Evolutionary conservation across 2,113 vertebrate species (phyloP).

Genomic region (Tachuris rubrigastra): DNA sequence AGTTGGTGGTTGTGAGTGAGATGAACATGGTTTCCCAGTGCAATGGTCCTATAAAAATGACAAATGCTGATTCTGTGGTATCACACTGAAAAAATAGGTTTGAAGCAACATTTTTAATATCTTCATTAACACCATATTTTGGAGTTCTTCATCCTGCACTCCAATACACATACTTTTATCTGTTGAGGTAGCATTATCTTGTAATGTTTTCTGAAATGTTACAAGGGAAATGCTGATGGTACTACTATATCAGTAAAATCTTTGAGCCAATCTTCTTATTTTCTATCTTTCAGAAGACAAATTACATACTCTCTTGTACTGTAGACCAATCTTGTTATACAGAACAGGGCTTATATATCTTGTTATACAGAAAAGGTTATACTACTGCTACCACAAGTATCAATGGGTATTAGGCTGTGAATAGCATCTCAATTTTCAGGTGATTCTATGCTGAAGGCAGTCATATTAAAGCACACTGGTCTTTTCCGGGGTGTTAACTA

Average conservation of each 20-base stretch:
- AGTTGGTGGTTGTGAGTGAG: not conserved
- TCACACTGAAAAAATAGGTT: not conserved
- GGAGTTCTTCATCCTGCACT: not conserved
- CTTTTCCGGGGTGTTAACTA: not conserved
- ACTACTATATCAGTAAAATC: not conserved
- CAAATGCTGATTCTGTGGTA: not conserved
- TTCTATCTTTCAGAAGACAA: not conserved
- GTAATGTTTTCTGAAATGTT: not conserved
- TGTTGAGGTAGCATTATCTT: not conserved
- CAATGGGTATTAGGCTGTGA: not conserved
- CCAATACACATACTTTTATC: not conserved
- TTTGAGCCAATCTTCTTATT: not conserved
- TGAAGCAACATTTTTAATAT: not conserved
- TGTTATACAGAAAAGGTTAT: not conserved
- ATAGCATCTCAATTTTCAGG: not conserved
- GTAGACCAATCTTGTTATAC: not conserved
- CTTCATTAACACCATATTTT: not conserved
- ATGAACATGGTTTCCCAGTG: not conserved
- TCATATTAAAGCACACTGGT: not conserved
- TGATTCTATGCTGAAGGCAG: not conserved
- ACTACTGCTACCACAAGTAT: not conserved
- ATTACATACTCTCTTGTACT: not conserved
- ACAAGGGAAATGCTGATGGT: not conserved
- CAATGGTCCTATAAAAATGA: not conserved
- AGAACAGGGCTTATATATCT: not conserved